These are phyloP conservation scores for Tillus elongatus DNA, from an alignment of 2,888 invertebrate species.

Conservation along the genomic window DNA sequence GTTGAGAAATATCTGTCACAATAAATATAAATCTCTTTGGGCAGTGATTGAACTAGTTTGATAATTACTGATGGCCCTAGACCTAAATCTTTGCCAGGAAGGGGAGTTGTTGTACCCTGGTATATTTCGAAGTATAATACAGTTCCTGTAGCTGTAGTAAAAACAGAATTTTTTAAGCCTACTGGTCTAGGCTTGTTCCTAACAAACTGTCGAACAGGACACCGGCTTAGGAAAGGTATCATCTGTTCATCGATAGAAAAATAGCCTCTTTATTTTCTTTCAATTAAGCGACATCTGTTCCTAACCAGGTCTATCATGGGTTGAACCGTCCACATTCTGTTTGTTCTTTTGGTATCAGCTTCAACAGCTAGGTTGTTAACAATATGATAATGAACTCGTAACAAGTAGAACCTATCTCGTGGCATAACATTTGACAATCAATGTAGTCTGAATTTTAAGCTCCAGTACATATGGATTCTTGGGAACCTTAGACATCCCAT, in stretches of 20 bases:
- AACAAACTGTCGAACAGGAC: conserved; percentile 21
- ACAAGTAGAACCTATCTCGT: conserved; percentile 20
- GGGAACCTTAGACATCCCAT: conserved; percentile 19
- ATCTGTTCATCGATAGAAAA: too few species aligned
- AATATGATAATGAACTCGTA: conserved; percentile 20
- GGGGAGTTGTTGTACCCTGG: conserved; percentile 22
- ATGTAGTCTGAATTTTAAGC: conserved; percentile 16
- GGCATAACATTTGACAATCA: conserved; percentile 16
- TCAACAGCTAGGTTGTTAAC: conserved; percentile 16
- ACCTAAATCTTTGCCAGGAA: conserved; percentile 13
- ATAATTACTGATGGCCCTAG: conserved; percentile 19
- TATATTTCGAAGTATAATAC: conserved; percentile 28
- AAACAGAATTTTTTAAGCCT: conserved; percentile 33
- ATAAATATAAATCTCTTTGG: conserved; percentile 18
- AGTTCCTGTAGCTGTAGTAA: conserved; percentile 24
- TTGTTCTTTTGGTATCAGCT: too few species aligned
- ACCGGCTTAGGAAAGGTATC: conserved; percentile 27
- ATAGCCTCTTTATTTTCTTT: conserved; percentile 18
- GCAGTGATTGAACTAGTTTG: conserved; percentile 19
- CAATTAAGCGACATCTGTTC: too few species aligned
- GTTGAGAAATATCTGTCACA: too few species aligned
- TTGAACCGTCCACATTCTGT: too few species aligned
- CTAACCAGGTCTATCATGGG: too few species aligned
- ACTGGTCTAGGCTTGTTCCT: conserved; percentile 29
- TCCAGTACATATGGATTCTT: conserved; percentile 19